Conservation (phyloP, 2,888 invertebrate species). For the Drosophila phalerata region DNA sequence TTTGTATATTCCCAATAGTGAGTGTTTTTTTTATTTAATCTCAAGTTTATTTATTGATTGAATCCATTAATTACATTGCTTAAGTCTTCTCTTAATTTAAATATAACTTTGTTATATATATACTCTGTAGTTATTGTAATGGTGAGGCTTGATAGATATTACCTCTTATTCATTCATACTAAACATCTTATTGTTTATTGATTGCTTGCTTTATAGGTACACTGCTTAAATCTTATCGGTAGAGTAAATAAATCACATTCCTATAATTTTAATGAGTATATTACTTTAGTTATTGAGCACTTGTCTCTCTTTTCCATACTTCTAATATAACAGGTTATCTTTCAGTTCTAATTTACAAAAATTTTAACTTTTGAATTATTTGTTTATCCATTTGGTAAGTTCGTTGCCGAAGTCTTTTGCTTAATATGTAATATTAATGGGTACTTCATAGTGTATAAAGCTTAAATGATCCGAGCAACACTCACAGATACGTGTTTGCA, state of each 20-base stretch:
- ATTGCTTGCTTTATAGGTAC: no score
- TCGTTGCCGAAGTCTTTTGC: constrained; percentile 12
- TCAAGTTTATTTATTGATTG: no score
- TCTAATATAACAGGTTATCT: background rate
- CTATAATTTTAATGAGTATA: background rate
- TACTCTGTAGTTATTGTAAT: background rate
- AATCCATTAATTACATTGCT: no score
- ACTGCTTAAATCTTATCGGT: background rate
- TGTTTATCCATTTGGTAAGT: background rate
- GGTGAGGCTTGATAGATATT: no score
- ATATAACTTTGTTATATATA: no score
- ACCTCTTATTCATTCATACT: no score
- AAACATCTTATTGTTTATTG: no score
- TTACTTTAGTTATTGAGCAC: background rate
- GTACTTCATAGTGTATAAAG: constrained; percentile 40
- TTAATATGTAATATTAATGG: constrained; percentile 35
- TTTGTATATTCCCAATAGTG: background rate
- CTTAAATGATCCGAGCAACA: constrained; percentile 12
- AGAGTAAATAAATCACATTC: no score
- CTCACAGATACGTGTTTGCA: constrained; percentile 23
- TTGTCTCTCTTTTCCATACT: background rate
- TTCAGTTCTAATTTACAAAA: background rate
- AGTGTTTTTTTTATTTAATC: background rate
- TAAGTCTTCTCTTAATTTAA: no score
- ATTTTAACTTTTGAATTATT: no score